Evolutionary conservation across 1,140 invertebrate genomes (phyloP), one percentile per base, ranked within the genome.

Genomic region (Drosophila nebulosa): DNA sequence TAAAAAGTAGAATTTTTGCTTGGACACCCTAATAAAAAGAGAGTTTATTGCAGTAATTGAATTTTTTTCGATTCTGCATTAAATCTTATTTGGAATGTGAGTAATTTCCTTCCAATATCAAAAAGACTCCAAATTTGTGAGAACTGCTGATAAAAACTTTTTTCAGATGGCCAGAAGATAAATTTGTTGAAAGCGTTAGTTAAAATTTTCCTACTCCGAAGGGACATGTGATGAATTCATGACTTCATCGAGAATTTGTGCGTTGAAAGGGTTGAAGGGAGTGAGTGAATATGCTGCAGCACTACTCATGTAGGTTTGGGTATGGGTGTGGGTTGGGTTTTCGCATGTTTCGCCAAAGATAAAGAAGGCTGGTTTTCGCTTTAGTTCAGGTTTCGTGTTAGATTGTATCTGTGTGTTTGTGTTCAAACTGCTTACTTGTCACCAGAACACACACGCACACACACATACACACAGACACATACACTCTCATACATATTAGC

Each of bases 321-420:
- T 32, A 32, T 32, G 30, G 30, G 30, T 32, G 12, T 42, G 24
- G 12, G 4, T 24, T 42, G 24, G 12, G 4, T 24, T 24, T 58
- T 24, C 21, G 32, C 36, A 46, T 59, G 22, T 59, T 36, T 59
- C 10, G 35, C 14, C 36, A 59, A 42, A 59, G 57, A 59, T 59
- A 59, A 59, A 56, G 53, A 56, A 59, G 57, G 36, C 35, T 16
- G 55, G 22, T 9, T 42, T 16, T 42, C 2, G 14, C 16, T 42
- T 42, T 9, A 10, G 35, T 59, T 59, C 35, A 16, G 22, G 57
- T 55, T 55, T 30, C 9, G 22, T 59, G 36, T 59, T 46, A 59
- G 36, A 59, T 59, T 59, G 22, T 18, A 22, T 58, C 14, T 32
- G 53, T 3, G 26, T n/a, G n/a, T n/a, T n/a, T 22, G 21, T 27